Evolutionary conservation across 1,140 invertebrate genomes (phyloP), one percentile per base, ranked within the genome.

Genomic region (Coptotermes formosanus): DNA sequence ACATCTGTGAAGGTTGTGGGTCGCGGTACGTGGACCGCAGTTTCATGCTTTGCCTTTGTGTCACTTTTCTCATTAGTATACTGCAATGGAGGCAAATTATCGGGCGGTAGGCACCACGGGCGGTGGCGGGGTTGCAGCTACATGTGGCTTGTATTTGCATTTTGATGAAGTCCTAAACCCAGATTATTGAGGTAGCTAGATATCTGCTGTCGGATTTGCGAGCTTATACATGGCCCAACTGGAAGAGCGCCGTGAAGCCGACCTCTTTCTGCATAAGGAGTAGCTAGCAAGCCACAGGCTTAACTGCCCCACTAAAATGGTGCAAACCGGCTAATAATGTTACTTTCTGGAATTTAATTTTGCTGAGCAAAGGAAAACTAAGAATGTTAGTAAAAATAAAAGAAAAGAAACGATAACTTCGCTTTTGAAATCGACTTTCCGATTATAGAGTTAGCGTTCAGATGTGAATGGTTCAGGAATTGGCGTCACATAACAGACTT

Each of bases 101-200:
- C 8, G n/a, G 64, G 25, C 64, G 64, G 8, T 9, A 25, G 64
- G 14, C 25, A 75, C 64, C 64, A 12, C 25, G 64, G 64, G 64
- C 59, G 9, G n/a, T 12, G 64, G 25, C 64, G 9, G 59, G 59
- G 21, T 19, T n/a, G 64, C 0, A 0, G n/a, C 64, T 75, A 75
- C 64, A 75, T 75, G 64, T 75, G 64, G 64, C 64, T 75, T 75
- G 64, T 75, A 75, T 75, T 75, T 75, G 64, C 64, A 75, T 75
- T 75, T 75, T 75, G 64, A 75, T 75, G 64, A 75, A 75, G 64
- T 75, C 64, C 64, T 75, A 75, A 75, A 75, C 64, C 64, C 64
- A 25, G 64, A 75, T 75, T 75, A 75, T 30, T 75, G 64, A 75
- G n/a, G 64, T 75, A 30, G 64, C 64, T 75, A 30, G n/a, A 75